Conservation (phyloP, 2,888 invertebrate genomes). For the Nematopogon swammerdamellus region DNA sequence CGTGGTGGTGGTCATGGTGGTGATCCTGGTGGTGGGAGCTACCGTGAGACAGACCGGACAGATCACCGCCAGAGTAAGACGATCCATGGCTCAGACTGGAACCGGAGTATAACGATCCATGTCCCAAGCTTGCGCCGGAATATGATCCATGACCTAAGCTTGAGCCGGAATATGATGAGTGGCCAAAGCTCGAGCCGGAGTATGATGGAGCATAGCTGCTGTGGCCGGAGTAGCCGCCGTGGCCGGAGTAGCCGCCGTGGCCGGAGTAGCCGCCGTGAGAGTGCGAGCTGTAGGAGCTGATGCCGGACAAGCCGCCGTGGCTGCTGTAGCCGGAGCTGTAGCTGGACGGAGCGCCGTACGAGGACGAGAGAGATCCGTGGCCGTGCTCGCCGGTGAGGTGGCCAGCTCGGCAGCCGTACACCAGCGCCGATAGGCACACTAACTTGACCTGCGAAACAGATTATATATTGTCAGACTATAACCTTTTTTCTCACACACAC, state of each 20-base stretch:
- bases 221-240: background rate
- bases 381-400: constrained; percentile 17
- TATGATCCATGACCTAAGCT: background rate
- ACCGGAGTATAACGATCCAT: background rate
- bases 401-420: constrained; percentile 33
- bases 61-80: background rate
- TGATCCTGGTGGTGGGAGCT: background rate
- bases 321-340: too few species aligned
- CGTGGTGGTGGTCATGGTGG: background rate
- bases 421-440: constrained; percentile 32
- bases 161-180: background rate
- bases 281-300: background rate
- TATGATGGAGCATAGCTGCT: constrained; percentile 25
- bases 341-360: constrained; percentile 31
- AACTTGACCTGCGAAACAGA: constrained; percentile 37
- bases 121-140: background rate
- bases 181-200: constrained; percentile 13
- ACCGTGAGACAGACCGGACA: background rate
- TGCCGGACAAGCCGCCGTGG: too few species aligned
- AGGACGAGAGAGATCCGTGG: constrained; percentile 32
- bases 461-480: constrained; percentile 1
- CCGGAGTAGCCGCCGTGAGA: background rate
- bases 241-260: background rate
- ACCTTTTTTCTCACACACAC: too few species aligned
- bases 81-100: background rate